Percentiles rank a stretch among this genome's conserved stretches.
These are phyloP conservation scores for Chrysolina americana DNA, from an alignment of 2,888 invertebrate species.

Conservation along the genomic window DNA sequence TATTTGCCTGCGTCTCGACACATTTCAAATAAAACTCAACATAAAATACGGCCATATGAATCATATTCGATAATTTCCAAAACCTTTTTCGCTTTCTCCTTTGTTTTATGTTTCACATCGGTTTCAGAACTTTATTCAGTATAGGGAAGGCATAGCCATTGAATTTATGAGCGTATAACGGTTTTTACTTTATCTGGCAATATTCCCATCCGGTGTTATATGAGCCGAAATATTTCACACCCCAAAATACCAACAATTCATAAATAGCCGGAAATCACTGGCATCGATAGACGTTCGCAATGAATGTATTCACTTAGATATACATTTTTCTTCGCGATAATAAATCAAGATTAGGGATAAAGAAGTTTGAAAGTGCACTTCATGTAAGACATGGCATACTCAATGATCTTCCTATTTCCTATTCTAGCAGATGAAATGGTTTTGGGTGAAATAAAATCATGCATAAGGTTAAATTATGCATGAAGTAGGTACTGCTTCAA, in stretches of 20 bases:
- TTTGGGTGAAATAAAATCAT: no score
- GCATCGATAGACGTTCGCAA: conserved; percentile 2
- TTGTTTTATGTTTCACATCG: conserved; percentile 50
- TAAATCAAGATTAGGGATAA: no score
- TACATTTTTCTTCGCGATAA: not conserved
- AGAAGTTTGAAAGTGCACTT: no score
- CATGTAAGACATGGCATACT: no score
- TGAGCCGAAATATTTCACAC: conserved; percentile 37
- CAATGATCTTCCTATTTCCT: no score
- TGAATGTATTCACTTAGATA: not conserved
- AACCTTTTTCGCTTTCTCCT: conserved; percentile 46
- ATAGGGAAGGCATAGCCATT: conserved; percentile 40
- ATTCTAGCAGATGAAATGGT: no score
- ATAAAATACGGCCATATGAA: conserved; percentile 48
- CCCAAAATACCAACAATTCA: conserved; percentile 37
- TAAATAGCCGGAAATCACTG: conserved; percentile 40
- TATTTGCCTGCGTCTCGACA: conserved; percentile 33
- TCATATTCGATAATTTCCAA: conserved; percentile 49
- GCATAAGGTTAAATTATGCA: no score
- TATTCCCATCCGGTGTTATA: conserved; percentile 32
- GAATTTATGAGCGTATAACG: conserved; percentile 50
- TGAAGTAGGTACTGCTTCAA: no score
- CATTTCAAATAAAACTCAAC: conserved; percentile 45
- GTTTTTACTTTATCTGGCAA: conserved; percentile 42
- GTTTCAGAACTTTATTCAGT: conserved; percentile 47